These are phyloP conservation scores for Agapornis canus DNA, from an alignment of 2,797 vertebrate genomes.

Conservation along the genomic window DNA sequence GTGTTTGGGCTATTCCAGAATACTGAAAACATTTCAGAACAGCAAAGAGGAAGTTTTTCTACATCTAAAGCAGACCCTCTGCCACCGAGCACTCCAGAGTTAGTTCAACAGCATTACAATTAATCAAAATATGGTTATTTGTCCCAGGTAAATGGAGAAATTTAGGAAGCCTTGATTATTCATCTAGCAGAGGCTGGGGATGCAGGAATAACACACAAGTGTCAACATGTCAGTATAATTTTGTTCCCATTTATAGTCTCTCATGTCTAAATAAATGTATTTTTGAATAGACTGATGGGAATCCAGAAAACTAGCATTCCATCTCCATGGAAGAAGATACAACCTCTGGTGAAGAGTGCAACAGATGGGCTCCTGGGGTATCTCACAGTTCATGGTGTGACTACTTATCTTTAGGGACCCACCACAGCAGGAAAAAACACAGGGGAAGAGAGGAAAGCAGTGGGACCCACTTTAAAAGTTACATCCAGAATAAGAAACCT, in stretches of 20 bases:
- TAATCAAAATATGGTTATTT: background rate
- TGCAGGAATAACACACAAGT: background rate
- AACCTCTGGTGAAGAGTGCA: rapidly evolving
- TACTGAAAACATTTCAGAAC: background rate
- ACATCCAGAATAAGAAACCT: constrained; percentile 19
- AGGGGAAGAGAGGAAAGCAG: background rate
- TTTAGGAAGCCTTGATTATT: background rate
- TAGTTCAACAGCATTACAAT: background rate
- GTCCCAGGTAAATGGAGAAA: background rate
- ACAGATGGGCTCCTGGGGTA: background rate
- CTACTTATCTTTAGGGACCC: background rate
- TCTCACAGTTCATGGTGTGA: background rate
- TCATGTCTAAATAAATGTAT: background rate
- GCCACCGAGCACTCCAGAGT: background rate
- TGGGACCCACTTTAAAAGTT: background rate
- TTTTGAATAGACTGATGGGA: background rate
- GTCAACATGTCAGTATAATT: background rate
- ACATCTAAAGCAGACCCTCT: background rate
- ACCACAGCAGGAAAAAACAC: rapidly evolving
- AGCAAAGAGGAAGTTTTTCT: background rate
- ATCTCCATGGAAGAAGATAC: background rate
- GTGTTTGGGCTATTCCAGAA: background rate
- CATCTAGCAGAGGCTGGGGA: background rate
- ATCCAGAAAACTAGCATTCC: background rate
- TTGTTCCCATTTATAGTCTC: background rate